Base-by-base conservation (phyloP, 2,888 invertebrate species). In the Oeneis ivallda region DNA sequence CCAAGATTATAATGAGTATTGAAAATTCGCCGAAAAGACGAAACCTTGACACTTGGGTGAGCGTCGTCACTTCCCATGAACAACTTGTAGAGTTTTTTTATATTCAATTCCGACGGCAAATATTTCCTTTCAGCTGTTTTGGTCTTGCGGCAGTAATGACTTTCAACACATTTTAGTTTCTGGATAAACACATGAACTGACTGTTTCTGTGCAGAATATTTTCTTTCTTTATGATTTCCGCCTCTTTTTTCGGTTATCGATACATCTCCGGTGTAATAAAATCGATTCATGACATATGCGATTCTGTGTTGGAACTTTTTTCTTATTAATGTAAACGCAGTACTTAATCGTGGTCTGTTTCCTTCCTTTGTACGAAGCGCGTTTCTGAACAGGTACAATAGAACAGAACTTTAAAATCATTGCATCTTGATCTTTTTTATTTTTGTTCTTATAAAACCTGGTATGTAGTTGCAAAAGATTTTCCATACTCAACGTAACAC, bases 381-480 rank as follows among this genome's bases (percentile, higher is more conserved):
- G 41, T 41, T 41, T 41, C 41, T 41, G 41, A 41, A 41, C 41
- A 41, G 41, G 41, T 41, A 41, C 41, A 41, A 41, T 41, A 41
- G 41, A 41, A 41, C 41, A 41, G 41, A 41, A 41, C 41, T 41
- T 41, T 11, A 41, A 41, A 41, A 41, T 41, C 41, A 41, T 41
- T 41, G 41, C 11, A 41, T 11, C 41, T 41, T 41, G 41, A 41
- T 41, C 10, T 41, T 41, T 41, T 41, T 41, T 41, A 11, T 41
- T 41, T 11, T 41, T 41, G 11, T 41, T 41, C 41, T 41, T 11
- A 41, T 41, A 41, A 41, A 41, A 41, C 41, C 11, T 41, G 41
- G 41, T 11, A 41, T 41, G 41, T 11, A 41, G 41, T 41, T 41
- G 11, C 41, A 41, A 41, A 41, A 41, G 41, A 41, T n/a, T n/a